Percentiles rank a stretch among this genome's conserved stretches.
phyloP scores from a whole-genome alignment of 2,113 vertebrate genomes.

The Ibidorhyncha struthersii region DNA sequence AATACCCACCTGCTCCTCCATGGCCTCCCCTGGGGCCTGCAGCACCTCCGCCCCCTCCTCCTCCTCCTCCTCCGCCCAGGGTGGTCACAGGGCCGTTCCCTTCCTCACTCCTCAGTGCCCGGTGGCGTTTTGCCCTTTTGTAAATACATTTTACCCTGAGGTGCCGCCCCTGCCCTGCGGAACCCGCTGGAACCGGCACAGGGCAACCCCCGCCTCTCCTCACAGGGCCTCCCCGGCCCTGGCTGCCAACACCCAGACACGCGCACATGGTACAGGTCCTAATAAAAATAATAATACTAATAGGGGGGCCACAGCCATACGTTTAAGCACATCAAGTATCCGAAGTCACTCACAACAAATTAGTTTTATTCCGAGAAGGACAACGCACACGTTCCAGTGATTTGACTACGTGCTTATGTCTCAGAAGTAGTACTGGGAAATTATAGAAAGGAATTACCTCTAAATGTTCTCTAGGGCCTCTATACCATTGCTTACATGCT shows the following conservation, averaged over 20 bases:
- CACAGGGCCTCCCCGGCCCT: neutral
- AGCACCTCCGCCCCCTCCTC: neutral
- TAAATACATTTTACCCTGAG: accelerated
- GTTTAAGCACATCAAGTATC: neutral
- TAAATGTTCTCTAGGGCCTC: neutral
- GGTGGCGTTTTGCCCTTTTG: no score
- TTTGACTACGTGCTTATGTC: neutral
- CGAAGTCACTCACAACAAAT: neutral
- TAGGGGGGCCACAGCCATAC: no score
- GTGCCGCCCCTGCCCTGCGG: neutral
- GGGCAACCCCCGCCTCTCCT: neutral
- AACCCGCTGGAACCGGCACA: accelerated
- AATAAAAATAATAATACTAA: neutral
- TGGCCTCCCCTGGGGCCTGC: accelerated
- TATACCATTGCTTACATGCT: neutral
- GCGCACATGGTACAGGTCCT: accelerated
- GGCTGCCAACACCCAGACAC: neutral
- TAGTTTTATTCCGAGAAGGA: neutral
- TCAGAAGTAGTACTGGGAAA: neutral
- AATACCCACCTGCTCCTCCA: neutral
- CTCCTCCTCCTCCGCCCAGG: accelerated
- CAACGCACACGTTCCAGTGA: accelerated
- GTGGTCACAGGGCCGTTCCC: neutral
- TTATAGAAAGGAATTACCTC: neutral
- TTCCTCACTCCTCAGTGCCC: no score